phyloP scores from a whole-genome alignment of 2,888 invertebrate species.

The Drosophila seclusa region DNA sequence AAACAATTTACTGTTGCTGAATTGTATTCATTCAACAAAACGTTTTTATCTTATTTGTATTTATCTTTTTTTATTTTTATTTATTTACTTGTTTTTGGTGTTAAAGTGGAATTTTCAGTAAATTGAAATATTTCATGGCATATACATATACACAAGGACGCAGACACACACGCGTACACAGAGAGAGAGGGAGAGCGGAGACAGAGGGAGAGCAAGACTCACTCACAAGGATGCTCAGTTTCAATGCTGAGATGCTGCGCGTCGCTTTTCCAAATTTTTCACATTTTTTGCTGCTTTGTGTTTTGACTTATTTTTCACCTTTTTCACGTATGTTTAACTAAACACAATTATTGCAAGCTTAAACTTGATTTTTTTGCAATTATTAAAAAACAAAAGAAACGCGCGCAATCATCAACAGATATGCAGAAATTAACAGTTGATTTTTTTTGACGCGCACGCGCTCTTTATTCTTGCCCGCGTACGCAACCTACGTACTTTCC shows the following conservation, averaged over 20 bases:
- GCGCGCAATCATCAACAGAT: slow-evolving; percentile 26
- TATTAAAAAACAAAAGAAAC: slow-evolving; percentile 5
- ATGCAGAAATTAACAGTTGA: slow-evolving; percentile 17
- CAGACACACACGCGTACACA: slow-evolving; percentile 11
- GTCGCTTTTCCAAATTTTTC: slow-evolving; percentile 35
- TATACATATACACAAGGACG: slow-evolving; percentile 33
- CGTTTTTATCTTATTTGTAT: slow-evolving; percentile 5
- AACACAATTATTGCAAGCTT: slow-evolving; percentile 14
- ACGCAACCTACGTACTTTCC: slow-evolving; percentile 8
- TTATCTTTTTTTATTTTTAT: neutral
- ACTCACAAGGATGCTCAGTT: slow-evolving; percentile 67
- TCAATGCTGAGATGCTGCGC: slow-evolving; percentile 56
- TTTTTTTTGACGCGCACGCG: slow-evolving; percentile 38
- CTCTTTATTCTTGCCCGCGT: slow-evolving; percentile 10
- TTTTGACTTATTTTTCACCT: slow-evolving; percentile 9
- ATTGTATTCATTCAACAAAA: neutral
- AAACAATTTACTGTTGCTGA: neutral
- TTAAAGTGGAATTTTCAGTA: slow-evolving; percentile 34
- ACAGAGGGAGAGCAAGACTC: slow-evolving; percentile 18
- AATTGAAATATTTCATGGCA: slow-evolving; percentile 27
- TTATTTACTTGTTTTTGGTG: neutral
- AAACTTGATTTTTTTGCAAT: slow-evolving; percentile 11
- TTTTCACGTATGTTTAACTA: neutral
- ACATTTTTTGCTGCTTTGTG: slow-evolving; percentile 25
- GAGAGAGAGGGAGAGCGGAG: neutral